These are phyloP conservation scores for Julus scandinavius DNA, from an alignment of 2,888 invertebrate species.

Conservation along the genomic window DNA sequence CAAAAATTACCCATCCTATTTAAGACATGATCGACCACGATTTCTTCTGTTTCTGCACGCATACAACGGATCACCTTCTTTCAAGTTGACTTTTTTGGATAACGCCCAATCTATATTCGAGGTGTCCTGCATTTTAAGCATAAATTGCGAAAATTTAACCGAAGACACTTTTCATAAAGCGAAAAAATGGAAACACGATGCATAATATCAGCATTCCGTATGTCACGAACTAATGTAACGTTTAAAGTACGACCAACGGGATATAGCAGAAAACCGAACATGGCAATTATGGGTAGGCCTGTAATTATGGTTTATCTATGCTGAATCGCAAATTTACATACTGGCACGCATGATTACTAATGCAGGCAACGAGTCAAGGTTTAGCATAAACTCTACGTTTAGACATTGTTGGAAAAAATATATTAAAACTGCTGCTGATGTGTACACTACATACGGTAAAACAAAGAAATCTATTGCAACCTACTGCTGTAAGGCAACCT, in stretches of 20 bases:
- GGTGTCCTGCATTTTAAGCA: not conserved
- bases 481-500: not conserved
- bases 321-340: not conserved
- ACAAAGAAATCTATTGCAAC: not conserved
- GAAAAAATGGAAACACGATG: not conserved
- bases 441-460: not conserved
- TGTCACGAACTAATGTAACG: not conserved
- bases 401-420: not conserved
- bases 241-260: not conserved
- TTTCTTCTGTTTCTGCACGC: not conserved
- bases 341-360: slow-evolving; percentile 4
- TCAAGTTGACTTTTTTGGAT: slow-evolving; percentile 14
- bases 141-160: not conserved
- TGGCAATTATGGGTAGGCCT: slow-evolving; percentile 13
- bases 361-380: not conserved
- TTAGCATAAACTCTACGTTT: not conserved
- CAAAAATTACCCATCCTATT: slow-evolving; percentile 45
- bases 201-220: slow-evolving; percentile 4
- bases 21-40: slow-evolving; percentile 37
- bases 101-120: slow-evolving; percentile 28
- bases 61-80: not conserved
- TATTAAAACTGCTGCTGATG: not conserved
- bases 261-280: not conserved
- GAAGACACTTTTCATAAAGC: slow-evolving; percentile 15
- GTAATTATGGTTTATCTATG: slow-evolving; percentile 11